These are phyloP conservation scores for Tiliacea citrago DNA, from an alignment of 2,888 invertebrate species.

Conservation along the genomic window DNA sequence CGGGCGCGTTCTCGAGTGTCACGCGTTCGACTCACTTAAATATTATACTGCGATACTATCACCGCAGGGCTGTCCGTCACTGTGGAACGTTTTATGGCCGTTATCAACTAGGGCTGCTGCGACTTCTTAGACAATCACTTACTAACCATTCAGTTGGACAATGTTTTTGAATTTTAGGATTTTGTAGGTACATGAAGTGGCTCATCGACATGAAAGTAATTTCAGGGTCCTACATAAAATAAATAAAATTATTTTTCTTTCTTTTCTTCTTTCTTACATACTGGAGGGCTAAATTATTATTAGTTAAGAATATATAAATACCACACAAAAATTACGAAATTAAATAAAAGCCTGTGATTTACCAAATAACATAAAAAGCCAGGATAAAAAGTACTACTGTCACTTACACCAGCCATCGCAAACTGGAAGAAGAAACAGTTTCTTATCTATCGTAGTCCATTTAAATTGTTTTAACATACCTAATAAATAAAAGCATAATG, in stretches of 20 bases:
- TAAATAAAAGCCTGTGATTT: not conserved
- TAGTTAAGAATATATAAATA: too few species aligned
- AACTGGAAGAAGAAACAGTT: conserved; percentile 9
- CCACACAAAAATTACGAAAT: too few species aligned
- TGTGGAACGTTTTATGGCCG: conserved; percentile 33
- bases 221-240: not conserved
- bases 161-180: not conserved
- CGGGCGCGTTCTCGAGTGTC: conserved; percentile 44
- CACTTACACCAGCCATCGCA: not conserved
- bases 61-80: conserved; percentile 41
- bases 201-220: not conserved
- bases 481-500: conserved; percentile 24
- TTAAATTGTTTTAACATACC: conserved; percentile 15
- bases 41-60: conserved; percentile 47
- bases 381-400: not conserved
- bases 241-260: too few species aligned
- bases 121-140: not conserved
- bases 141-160: not conserved
- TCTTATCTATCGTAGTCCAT: conserved; percentile 6
- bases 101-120: conserved; percentile 50
- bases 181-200: not conserved
- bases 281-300: too few species aligned
- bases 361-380: not conserved
- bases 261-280: too few species aligned
- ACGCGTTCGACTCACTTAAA: conserved; percentile 33